Evolutionary conservation across 1,140 invertebrate genomes (phyloP).

Genomic region (Polypedilum pembai): DNA sequence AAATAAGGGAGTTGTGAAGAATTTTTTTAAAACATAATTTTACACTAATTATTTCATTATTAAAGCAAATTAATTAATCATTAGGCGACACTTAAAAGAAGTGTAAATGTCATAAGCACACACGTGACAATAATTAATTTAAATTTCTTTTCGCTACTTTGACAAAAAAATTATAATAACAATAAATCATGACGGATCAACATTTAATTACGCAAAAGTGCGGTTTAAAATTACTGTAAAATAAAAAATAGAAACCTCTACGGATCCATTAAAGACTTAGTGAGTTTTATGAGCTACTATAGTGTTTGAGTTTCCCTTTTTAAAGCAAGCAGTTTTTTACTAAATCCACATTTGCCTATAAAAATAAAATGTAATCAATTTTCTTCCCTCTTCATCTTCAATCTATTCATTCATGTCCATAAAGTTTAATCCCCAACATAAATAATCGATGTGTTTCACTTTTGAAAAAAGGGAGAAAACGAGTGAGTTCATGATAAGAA

Average conservation of each 20-base stretch:
- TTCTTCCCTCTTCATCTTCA: not conserved
- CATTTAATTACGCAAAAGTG: conserved; percentile 21
- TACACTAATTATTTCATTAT: not conserved
- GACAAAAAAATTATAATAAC: not conserved
- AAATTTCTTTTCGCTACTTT: not conserved
- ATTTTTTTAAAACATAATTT: too few species aligned
- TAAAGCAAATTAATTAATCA: not conserved
- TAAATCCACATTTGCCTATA: conserved; percentile 4
- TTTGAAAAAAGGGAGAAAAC: not conserved
- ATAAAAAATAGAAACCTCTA: not conserved
- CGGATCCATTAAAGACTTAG: conserved; percentile 6
- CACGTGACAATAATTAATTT: not conserved
- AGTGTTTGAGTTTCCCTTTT: not conserved
- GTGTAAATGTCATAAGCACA: not conserved
- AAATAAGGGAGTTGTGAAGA: too few species aligned
- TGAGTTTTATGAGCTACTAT: not conserved
- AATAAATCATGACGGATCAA: conserved; percentile 23
- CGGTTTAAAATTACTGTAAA: not conserved
- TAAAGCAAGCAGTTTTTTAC: not conserved
- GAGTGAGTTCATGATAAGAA: conserved; percentile 21
- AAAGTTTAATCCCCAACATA: conserved; percentile 24
- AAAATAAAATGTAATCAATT: conserved; percentile 24
- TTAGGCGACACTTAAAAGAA: not conserved
- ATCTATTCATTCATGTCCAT: conserved; percentile 21
- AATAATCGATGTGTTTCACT: not conserved